Evolutionary conservation across 1,140 invertebrate genomes (phyloP), one percentile per base, ranked within the genome.

Genomic region (Listronotus oregonensis): DNA sequence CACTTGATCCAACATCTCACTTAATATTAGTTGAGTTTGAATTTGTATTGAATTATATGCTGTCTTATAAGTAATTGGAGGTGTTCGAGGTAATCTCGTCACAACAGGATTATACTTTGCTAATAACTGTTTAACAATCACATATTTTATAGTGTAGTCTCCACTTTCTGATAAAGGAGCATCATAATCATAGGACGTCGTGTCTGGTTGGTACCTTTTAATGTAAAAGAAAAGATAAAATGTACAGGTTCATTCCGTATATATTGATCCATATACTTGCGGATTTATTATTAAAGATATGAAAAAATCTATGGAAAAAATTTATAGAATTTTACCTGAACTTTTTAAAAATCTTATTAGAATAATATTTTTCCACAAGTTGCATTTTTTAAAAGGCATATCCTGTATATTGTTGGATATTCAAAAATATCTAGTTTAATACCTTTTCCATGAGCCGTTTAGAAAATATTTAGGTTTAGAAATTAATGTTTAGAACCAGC

Each of bases 121-220:
- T 18, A 66, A 15, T 6, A 66, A 34, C 17, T 76, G 65, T 61
- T 77, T 77, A 10, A 74, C 69, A n/a, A 66, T 80, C 18, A 78
- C 56, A 68, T 81, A 82, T 68, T 82, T 82, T 40, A 73, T 64
- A 3, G 80, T 82, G 63, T 81, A 82, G 66, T 82, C 80, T 1
- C 81, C 81, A 44, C 71, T 68, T 77, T 87, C 85, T 12, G 79
- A 78, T 43, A 87, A 66, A 6, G 80, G 75, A 0, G 82, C 81
- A 71, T 83, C 81, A 69, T 83, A 83, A 71, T 84, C 85, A 74
- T 87, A 87, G 64, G 85, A 86, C 3, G 82, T 64, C 10, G 64
- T 66, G 31, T 66, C 65, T 82, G 74, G 74, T 51, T 78, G 74
- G 60, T 81, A 50, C 42, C 39, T 17, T 15, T 8, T 40, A 56